Evolutionary conservation across 2,888 invertebrate species (phyloP), one percentile per base, ranked within the genome.

Genomic region (Drosophila maculinotata): DNA sequence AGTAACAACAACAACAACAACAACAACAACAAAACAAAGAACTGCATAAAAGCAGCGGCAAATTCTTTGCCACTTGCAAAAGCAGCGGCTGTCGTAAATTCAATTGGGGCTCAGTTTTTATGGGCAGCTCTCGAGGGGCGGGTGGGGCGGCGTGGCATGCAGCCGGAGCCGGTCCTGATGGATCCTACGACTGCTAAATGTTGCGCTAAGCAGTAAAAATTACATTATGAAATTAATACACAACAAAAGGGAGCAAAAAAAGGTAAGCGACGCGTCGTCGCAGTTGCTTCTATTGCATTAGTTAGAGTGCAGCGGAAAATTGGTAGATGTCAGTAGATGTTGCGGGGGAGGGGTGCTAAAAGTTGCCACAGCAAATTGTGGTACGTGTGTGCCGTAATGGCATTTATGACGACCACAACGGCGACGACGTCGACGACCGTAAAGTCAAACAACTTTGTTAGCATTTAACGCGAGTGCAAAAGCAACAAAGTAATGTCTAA

Each of bases 201-300:
- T 73, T 66, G 41, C 69, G 73, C 73, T 76, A 69, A 76, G 73
- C 69, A 69, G 69, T 69, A 73, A 76, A 75, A 76, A 76, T 73
- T 76, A 59, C 76, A 76, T 76, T 76, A 76, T 76, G 76, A 76
- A 73, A 76, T 76, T 76, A 75, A 75, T 75, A 65, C 57, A 65
- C 60, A 69, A 73, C 73, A 73, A 71, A 54, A 47, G 51, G 20
- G 33, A 31, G 38, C 38, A 39, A 23, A 15, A 53, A 47, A 5
- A 25, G 75, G 59, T 58, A 59, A 59, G 39, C 48, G 36, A 26
- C 30, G 45, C 64, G 56, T 35, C 48, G 36, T 26, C 30, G 45
- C 64, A 47, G 48, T 62, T 36, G 57, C 39, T 57, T 49, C 54
- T 42, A 75, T 74, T 75, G 68, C 71, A 75, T 71, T 75, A 75